Conservation (phyloP, 2,888 invertebrate genomes). For the Timema cristinae region DNA sequence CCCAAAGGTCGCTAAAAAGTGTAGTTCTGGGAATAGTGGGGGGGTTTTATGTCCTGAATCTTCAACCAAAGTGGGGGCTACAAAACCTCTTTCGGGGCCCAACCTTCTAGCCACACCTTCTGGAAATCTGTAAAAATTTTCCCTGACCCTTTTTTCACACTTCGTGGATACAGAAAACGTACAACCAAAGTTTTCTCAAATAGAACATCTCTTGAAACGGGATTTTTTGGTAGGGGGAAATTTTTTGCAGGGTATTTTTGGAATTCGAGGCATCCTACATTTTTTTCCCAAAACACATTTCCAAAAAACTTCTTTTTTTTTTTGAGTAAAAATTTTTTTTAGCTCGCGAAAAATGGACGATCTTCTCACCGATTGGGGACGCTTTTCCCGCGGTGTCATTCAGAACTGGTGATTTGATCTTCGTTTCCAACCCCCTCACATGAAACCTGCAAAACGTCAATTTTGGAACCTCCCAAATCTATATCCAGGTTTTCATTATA, state of each 20-base stretch:
- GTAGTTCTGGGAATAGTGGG: background rate
- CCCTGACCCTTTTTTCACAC: background rate
- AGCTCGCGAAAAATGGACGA: background rate
- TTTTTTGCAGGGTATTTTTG: background rate
- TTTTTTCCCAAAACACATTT: background rate
- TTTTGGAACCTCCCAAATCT: background rate
- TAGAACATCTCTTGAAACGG: background rate
- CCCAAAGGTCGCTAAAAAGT: background rate
- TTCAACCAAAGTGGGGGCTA: background rate
- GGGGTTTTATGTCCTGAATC: background rate
- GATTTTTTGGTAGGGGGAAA: background rate
- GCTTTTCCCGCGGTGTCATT: background rate
- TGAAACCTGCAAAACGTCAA: background rate
- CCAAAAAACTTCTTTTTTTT: background rate
- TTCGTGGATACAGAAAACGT: background rate
- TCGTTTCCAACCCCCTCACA: background rate
- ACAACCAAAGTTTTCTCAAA: conserved; percentile 2
- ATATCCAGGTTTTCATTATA: conserved; percentile 2
- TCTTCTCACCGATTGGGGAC: background rate
- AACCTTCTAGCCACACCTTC: background rate
- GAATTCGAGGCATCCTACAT: background rate
- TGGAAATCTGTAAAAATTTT: background rate
- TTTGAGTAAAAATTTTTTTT: background rate
- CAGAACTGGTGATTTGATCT: background rate
- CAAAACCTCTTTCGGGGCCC: background rate